Conservation (phyloP, 92 coral and sea anemone species). For the Bergia sp. region DNA sequence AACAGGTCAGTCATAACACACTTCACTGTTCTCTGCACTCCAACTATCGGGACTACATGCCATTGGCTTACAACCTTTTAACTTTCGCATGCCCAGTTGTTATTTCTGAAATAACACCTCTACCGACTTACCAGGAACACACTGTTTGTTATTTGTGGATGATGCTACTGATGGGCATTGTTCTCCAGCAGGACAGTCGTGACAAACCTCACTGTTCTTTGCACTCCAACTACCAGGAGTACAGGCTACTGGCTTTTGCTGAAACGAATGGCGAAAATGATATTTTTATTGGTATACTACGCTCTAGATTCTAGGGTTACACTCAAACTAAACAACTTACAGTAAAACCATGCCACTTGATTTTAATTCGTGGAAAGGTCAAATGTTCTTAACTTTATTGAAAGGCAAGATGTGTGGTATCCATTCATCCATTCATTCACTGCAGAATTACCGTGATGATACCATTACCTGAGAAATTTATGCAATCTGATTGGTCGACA, state of each 20-base stretch:
- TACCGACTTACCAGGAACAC: constrained; percentile 63
- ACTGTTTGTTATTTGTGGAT: constrained; percentile 52
- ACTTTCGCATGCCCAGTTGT: too few species aligned
- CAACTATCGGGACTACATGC: constrained; percentile 84
- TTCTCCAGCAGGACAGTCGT: constrained; percentile 80
- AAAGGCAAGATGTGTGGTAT: neutral
- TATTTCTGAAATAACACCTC: too few species aligned
- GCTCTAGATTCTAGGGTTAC: neutral
- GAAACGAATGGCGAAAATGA: neutral
- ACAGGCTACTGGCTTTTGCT: constrained; percentile 76
- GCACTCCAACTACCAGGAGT: constrained; percentile 81
- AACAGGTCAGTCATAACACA: constrained; percentile 77
- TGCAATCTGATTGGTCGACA: too few species aligned
- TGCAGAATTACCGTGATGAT: neutral
- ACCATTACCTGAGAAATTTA: too few species aligned
- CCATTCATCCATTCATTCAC: neutral
- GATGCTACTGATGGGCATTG: constrained; percentile 85
- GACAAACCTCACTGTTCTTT: constrained; percentile 59
- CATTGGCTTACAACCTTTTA: constrained; percentile 35
- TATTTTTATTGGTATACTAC: neutral
- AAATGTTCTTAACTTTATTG: too few species aligned
- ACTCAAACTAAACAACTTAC: neutral
- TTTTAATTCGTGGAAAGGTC: neutral
- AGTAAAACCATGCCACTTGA: neutral
- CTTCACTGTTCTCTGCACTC: constrained; percentile 58